Conservation (phyloP, 2,888 invertebrate genomes). For the Petrolisthes cinctipes region DNA sequence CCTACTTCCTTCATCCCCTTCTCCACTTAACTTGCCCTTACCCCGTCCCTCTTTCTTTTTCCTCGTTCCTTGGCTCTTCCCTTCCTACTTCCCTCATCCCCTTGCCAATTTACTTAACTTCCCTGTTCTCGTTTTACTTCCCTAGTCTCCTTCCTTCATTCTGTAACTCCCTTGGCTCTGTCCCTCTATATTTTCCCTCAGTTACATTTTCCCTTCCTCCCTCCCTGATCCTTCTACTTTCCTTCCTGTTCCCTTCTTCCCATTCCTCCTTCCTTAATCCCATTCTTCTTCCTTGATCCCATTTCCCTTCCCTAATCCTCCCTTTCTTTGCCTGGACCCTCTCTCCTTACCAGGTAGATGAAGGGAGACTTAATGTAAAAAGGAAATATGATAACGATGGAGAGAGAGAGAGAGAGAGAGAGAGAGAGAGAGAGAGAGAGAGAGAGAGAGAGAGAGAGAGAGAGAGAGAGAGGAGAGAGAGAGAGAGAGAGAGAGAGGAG, state of each 20-base stretch:
- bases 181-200: neutral
- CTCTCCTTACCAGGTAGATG: neutral
- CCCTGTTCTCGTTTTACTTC: neutral
- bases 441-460: neutral
- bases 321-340: neutral
- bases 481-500: constrained; percentile 13
- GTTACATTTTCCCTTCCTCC: neutral
- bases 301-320: neutral
- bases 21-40: neutral
- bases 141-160: neutral
- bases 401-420: neutral
- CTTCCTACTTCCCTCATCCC: neutral
- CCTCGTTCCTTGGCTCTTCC: neutral
- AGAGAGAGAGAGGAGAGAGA: neutral
- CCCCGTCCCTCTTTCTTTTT: neutral
- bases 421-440: neutral
- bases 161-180: neutral
- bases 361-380: neutral
- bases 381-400: neutral
- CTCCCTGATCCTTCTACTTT: neutral
- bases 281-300: neutral
- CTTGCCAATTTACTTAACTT: neutral
- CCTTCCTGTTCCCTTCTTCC: neutral
- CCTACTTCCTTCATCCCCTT: neutral
- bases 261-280: neutral